Conservation (phyloP, 2,888 invertebrate species). For the Cylindroiulus punctatus region DNA sequence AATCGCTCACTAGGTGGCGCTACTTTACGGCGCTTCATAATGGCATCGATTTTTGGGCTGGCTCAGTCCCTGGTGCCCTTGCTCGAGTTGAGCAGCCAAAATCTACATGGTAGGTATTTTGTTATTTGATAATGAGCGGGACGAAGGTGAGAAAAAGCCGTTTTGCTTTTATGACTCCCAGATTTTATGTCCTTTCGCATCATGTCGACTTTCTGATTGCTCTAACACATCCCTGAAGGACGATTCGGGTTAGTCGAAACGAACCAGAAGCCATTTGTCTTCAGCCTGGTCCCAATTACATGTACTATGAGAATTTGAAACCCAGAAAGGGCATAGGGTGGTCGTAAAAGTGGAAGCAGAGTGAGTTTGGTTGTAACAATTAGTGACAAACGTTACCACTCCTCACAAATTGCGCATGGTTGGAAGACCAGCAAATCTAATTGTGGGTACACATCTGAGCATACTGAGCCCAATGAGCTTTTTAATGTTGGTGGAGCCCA, state of each 20-base stretch:
- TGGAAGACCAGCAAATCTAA: too few relatives aligned
- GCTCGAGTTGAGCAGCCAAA: background rate
- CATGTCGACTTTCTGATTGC: slow-evolving; percentile 34
- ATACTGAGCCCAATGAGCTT: too few relatives aligned
- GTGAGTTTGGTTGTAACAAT: too few relatives aligned
- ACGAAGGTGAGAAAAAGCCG: slow-evolving; percentile 19
- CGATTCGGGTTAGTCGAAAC: slow-evolving; percentile 13
- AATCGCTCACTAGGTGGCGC: background rate
- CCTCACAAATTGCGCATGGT: too few relatives aligned
- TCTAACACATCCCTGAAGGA: slow-evolving; percentile 3
- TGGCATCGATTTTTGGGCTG: slow-evolving; percentile 5
- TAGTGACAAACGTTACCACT: too few relatives aligned
- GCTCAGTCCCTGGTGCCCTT: background rate
- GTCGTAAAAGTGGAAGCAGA: too few relatives aligned
- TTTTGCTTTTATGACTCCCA: slow-evolving; percentile 19
- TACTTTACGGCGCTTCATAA: background rate
- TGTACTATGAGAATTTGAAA: too few relatives aligned
- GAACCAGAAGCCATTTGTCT: background rate
- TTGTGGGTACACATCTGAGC: too few relatives aligned
- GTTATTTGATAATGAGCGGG: slow-evolving; percentile 2
- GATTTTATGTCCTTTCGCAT: slow-evolving; percentile 28
- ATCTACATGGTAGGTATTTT: background rate
- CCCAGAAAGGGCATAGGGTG: too few relatives aligned
- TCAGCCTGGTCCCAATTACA: too few relatives aligned
- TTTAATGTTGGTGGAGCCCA: too few relatives aligned